These are phyloP conservation scores for Misgurnus mizolepis DNA, from an alignment of 2,113 vertebrate genomes.

Conservation along the genomic window DNA sequence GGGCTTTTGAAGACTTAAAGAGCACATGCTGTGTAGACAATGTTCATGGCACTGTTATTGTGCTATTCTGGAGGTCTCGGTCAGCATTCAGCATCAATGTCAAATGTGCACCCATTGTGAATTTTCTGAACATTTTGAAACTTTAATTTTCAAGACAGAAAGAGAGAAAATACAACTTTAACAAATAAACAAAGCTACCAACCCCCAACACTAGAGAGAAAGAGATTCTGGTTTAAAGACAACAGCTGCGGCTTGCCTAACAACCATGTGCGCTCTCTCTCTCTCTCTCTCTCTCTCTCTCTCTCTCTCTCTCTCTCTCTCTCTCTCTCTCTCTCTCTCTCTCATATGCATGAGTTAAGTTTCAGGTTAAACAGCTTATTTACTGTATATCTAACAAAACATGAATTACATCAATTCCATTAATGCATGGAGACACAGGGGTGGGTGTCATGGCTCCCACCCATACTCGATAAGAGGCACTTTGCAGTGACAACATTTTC, in stretches of 20 bases:
- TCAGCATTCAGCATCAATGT: no score
- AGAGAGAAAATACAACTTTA: conserved; percentile 32
- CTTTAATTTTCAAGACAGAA: conserved; percentile 11
- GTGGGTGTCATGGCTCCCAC: no score
- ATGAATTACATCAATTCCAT: neutral
- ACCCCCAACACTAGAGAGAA: conserved; percentile 55
- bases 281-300: neutral
- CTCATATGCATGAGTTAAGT: conserved; percentile 18
- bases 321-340: conserved; percentile 13
- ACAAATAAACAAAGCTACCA: conserved; percentile 59
- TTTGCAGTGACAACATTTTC: no score
- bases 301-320: conserved; percentile 18
- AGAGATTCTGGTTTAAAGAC: conserved; percentile 55
- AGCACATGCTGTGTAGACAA: no score
- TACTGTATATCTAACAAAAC: conserved; percentile 4
- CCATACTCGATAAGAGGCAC: no score
- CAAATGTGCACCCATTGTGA: no score
- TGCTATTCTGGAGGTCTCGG: no score
- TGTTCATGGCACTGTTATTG: no score
- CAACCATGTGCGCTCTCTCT: conserved; percentile 31
- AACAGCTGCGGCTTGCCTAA: conserved; percentile 66
- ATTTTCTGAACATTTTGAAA: neutral
- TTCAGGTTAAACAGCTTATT: neutral
- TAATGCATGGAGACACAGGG: neutral
- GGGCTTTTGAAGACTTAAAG: no score